A percentile compares a stretch with the other conserved stretches of the same genome.
phyloP scores from a whole-genome alignment of 1,140 invertebrate species.

The Lepidostoma basale region DNA sequence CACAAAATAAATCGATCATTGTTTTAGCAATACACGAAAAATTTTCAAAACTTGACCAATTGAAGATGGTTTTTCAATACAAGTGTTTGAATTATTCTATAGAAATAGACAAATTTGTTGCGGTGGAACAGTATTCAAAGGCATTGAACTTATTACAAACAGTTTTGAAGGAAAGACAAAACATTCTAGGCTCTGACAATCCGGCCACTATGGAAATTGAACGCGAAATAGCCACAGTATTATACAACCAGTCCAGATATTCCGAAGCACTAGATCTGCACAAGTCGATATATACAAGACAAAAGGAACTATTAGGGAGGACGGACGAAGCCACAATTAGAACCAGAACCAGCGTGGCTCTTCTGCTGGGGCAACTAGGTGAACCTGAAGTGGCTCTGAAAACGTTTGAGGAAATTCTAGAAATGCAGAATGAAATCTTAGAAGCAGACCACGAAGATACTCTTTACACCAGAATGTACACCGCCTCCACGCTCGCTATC shows the following conservation, averaged over 20 bases:
- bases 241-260: neutral
- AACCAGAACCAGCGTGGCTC: neutral
- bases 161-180: neutral
- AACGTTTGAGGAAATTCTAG: neutral
- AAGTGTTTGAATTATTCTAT: neutral
- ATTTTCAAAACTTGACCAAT: neutral
- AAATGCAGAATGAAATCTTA: neutral
- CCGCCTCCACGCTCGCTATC: neutral
- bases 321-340: neutral
- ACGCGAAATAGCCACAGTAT: neutral
- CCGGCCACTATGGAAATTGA: neutral
- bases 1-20: neutral
- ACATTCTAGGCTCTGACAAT: neutral
- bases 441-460: neutral
- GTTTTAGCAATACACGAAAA: neutral
- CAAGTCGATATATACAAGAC: neutral
- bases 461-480: neutral
- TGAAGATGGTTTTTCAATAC: neutral
- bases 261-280: neutral
- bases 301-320: neutral
- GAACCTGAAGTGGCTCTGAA: neutral
- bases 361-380: neutral
- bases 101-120: neutral
- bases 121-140: neutral
- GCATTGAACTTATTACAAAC: neutral